Evolutionary conservation across 2,797 vertebrate species (phyloP).

Genomic region (Cynodonichthys magdalenae): DNA sequence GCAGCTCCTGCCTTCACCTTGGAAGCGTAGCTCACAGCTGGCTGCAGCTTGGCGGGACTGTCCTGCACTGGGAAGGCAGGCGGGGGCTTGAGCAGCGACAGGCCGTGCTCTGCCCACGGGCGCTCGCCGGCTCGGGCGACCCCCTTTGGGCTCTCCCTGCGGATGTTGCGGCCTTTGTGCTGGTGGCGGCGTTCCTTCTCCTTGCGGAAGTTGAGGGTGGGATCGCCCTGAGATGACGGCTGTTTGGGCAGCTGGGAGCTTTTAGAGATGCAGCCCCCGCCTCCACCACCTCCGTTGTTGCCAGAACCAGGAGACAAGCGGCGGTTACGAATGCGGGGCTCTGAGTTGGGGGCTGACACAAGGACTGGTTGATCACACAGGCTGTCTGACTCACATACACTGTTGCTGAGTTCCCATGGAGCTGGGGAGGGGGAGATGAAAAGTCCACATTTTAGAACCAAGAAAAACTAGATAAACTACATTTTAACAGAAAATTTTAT

Average conservation of each 20-base stretch:
- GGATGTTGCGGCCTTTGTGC: conserved; percentile 74
- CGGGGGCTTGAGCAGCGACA: conserved; percentile 85
- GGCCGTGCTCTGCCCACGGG: conserved; percentile 81
- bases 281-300: conserved; percentile 80
- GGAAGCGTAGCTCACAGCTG: conserved; percentile 88
- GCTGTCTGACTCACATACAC: conserved; percentile 82
- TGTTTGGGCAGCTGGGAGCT: conserved; percentile 63
- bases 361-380: conserved; percentile 84
- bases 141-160: conserved; percentile 70
- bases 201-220: conserved; percentile 56
- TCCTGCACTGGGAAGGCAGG: conserved; percentile 88
- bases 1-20: conserved; percentile 86
- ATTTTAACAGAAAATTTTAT: too few species aligned
- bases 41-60: conserved; percentile 88
- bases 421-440: conserved; percentile 59
- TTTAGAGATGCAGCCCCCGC: conserved; percentile 77
- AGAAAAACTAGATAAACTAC: background rate
- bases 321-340: conserved; percentile 85
- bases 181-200: conserved; percentile 77
- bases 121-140: conserved; percentile 52
- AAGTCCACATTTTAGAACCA: background rate
- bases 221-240: conserved; percentile 55
- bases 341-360: conserved; percentile 81
- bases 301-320: conserved; percentile 84
- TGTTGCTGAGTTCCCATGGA: conserved; percentile 85